Evolutionary conservation across 2,797 vertebrate genomes (phyloP).

Genomic region (Orientallactaga sibirica): DNA sequence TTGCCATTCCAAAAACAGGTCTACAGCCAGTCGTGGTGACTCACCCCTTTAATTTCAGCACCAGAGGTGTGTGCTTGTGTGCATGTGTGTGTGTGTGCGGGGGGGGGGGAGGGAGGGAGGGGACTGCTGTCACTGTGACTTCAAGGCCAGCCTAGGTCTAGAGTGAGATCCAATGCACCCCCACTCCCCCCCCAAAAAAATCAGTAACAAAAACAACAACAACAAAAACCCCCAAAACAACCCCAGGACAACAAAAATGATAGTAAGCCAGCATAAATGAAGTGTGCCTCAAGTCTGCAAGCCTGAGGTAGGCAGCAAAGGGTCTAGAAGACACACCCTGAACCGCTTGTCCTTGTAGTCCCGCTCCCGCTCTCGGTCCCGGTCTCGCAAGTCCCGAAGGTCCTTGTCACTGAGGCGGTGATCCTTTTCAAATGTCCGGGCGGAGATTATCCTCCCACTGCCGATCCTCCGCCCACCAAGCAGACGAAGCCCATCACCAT

Average conservation of each 20-base stretch:
- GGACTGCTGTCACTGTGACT: too few relatives aligned
- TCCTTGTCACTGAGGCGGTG: conserved; percentile 93
- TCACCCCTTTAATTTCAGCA: too few relatives aligned
- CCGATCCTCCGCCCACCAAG: conserved; percentile 95
- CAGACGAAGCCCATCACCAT: conserved; percentile 93
- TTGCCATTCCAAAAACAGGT: neutral
- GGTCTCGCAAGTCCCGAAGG: conserved; percentile 87
- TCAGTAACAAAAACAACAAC: too few relatives aligned
- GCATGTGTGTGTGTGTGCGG: too few relatives aligned
- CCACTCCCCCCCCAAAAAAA: too few relatives aligned
- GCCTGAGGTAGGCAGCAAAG: neutral
- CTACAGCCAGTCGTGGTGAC: too few relatives aligned
- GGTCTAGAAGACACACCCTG: conserved; percentile 90
- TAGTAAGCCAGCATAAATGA: neutral
- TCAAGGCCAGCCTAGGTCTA: too few relatives aligned
- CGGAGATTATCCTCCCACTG: conserved; percentile 96
- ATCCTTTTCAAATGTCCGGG: conserved; percentile 95
- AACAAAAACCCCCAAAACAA: neutral
- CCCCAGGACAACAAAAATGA: neutral
- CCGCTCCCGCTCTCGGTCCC: conserved; percentile 95
- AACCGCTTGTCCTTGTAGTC: conserved; percentile 99
- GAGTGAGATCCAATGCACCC: too few relatives aligned
- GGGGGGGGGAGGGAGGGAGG: too few relatives aligned
- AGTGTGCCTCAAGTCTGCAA: neutral
- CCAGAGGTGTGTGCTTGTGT: too few relatives aligned